Percentiles rank a stretch among this genome's conserved stretches.
Evolutionary conservation across 1,140 invertebrate genomes (phyloP).

Genomic region (Drosophila quadrilineata): DNA sequence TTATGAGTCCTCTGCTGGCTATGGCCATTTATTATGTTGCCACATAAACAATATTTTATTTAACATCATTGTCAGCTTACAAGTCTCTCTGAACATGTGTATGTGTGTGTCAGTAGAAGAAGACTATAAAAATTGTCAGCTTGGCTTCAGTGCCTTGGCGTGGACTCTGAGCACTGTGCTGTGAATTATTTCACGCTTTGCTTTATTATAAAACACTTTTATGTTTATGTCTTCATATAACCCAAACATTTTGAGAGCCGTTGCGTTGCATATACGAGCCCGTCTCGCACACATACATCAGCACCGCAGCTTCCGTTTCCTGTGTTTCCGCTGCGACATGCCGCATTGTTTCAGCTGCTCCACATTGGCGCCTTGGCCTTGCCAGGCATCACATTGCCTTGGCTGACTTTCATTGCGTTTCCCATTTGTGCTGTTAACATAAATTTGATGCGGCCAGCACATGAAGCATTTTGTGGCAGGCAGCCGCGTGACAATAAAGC

Average conservation of each 20-base stretch:
- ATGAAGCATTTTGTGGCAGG: constrained; percentile 42
- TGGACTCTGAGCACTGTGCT: constrained; percentile 40
- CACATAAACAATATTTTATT: constrained; percentile 79
- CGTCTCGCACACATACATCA: constrained; percentile 11
- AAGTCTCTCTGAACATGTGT: neutral
- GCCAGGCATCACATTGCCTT: constrained; percentile 6
- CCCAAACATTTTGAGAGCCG: constrained; percentile 62
- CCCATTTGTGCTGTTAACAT: constrained; percentile 72
- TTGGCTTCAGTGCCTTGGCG: constrained; percentile 42
- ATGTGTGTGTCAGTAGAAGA: constrained; percentile 16
- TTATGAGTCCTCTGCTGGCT: constrained; percentile 66
- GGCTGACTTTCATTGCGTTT: constrained; percentile 56
- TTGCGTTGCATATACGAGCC: constrained; percentile 14
- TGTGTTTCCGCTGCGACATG: constrained; percentile 52
- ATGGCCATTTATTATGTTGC: constrained; percentile 77
- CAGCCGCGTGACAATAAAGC: constrained; percentile 69
- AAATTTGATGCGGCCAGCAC: constrained; percentile 64
- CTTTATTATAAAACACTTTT: constrained; percentile 80
- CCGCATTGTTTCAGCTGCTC: constrained; percentile 47
- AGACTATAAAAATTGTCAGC: constrained; percentile 78
- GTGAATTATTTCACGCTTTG: constrained; percentile 78
- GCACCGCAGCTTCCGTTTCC: constrained; percentile 50
- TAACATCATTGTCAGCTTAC: constrained; percentile 65
- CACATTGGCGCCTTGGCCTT: neutral
- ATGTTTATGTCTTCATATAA: constrained; percentile 77